Evolutionary conservation across 2,888 invertebrate species (phyloP).

Genomic region (Metacarcinus magister): DNA sequence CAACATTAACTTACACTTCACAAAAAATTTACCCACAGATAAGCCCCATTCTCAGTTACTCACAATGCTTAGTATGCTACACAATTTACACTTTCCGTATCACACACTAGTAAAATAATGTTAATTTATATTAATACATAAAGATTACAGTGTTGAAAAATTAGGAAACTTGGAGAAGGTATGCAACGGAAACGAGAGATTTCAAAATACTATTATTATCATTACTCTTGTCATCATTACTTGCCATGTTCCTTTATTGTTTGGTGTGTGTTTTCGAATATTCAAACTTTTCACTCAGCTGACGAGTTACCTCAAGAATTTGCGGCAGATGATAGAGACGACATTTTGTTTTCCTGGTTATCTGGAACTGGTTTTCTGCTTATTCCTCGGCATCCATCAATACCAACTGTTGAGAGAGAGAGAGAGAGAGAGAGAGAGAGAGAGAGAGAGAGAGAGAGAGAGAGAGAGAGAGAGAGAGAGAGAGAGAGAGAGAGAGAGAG

Average conservation of each 20-base stretch:
- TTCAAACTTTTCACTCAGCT: background rate
- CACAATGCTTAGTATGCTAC: no score
- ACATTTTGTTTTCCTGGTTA: conserved; percentile 11
- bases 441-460: conserved; percentile 56
- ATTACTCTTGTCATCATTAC: background rate
- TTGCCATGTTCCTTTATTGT: background rate
- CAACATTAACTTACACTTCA: background rate
- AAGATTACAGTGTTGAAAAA: background rate
- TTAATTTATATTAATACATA: background rate
- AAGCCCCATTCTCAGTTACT: no score
- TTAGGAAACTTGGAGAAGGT: background rate
- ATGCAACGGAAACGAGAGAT: background rate
- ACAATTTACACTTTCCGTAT: no score
- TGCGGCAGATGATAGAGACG: background rate
- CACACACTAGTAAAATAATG: background rate
- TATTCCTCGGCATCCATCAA: background rate
- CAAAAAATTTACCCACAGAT: no score
- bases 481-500: conserved; percentile 13
- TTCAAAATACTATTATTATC: background rate
- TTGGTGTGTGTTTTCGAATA: background rate
- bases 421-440: conserved; percentile 38
- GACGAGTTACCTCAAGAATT: background rate
- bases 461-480: conserved; percentile 31
- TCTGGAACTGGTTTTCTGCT: background rate
- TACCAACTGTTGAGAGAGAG: background rate